Conservation (phyloP, 2,888 invertebrate species). For the Dryobotodes eremita region DNA sequence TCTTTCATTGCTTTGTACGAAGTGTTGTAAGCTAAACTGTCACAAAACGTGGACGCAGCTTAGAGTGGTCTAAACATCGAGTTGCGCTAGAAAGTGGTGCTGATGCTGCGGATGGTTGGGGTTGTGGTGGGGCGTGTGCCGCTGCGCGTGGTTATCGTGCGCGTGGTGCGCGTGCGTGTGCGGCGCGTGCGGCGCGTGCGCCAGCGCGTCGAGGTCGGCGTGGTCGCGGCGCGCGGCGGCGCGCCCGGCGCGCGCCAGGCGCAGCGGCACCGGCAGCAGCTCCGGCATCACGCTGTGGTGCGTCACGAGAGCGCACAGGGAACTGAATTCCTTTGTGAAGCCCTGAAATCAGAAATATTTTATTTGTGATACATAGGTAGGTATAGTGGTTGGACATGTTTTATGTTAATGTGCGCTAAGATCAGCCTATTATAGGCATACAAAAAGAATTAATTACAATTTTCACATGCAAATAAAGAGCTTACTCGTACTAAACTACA, state of each 20-base stretch:
- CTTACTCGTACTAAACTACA: too few species aligned
- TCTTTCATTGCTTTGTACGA: background rate
- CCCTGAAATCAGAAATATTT: constrained; percentile 92
- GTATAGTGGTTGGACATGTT: too few species aligned
- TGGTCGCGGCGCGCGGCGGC: constrained; percentile 67
- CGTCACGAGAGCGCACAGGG: constrained; percentile 97
- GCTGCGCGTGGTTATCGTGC: constrained; percentile 36
- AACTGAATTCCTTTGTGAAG: constrained; percentile 98
- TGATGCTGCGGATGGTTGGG: constrained; percentile 40
- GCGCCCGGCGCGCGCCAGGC: constrained; percentile 90
- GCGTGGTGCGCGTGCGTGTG: constrained; percentile 79
- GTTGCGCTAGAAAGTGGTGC: constrained; percentile 59
- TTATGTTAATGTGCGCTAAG: too few species aligned
- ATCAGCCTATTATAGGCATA: too few species aligned
- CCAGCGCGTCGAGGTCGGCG: constrained; percentile 38
- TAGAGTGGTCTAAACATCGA: constrained; percentile 43
- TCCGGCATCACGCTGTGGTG: constrained; percentile 99
- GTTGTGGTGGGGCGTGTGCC: constrained; percentile 35
- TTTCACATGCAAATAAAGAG: too few species aligned
- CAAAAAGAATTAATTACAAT: too few species aligned
- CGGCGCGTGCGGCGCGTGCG: constrained; percentile 66
- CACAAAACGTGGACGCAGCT: background rate
- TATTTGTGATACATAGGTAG: too few species aligned
- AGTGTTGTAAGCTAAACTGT: background rate
- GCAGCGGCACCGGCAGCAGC: constrained; percentile 97